A percentile compares a stretch with the other conserved stretches of the same genome.
Conservation (phyloP, 1,140 invertebrate species). For the Ceratosolen fusciceps region DNA sequence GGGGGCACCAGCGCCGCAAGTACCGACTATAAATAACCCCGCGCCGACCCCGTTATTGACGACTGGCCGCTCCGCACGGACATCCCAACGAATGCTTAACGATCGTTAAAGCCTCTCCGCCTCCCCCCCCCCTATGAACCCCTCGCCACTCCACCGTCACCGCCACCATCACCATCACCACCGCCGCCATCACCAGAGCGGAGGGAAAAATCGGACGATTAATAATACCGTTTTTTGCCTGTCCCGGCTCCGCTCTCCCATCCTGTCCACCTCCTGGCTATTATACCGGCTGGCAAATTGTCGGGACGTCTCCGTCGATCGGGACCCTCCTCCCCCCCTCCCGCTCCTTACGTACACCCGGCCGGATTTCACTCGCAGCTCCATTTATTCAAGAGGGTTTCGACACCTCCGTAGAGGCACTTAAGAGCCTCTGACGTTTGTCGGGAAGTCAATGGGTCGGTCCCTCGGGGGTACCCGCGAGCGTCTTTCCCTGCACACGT, state of each 20-base stretch:
- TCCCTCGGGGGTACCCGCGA: conserved; percentile 60
- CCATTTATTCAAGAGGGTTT: conserved; percentile 65
- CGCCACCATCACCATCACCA: too few relatives aligned
- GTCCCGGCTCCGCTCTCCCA: too few relatives aligned
- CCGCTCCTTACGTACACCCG: conserved; percentile 58
- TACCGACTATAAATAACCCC: conserved; percentile 34
- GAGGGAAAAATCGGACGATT: too few relatives aligned
- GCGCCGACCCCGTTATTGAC: conserved; percentile 32
- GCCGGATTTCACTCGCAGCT: conserved; percentile 63
- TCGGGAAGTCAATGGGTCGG: conserved; percentile 63
- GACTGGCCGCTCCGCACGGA: conserved; percentile 33
- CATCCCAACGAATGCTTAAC: conserved; percentile 24
- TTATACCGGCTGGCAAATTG: too few relatives aligned
- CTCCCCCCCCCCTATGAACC: conserved; percentile 48
- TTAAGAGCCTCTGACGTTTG: conserved; percentile 61
- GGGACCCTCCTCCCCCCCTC: conserved; percentile 50
- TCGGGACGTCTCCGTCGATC: conserved; percentile 42
- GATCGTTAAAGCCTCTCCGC: conserved; percentile 36
- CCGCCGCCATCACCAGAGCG: too few relatives aligned
- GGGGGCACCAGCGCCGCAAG: too few relatives aligned
- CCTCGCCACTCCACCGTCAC: too few relatives aligned
- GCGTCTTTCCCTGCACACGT: conserved; percentile 57
- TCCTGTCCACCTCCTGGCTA: too few relatives aligned
- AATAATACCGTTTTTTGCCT: too few relatives aligned
- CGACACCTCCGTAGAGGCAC: conserved; percentile 61